Evolutionary conservation across 2,888 invertebrate genomes (phyloP).

Genomic region (Beris morrisii): DNA sequence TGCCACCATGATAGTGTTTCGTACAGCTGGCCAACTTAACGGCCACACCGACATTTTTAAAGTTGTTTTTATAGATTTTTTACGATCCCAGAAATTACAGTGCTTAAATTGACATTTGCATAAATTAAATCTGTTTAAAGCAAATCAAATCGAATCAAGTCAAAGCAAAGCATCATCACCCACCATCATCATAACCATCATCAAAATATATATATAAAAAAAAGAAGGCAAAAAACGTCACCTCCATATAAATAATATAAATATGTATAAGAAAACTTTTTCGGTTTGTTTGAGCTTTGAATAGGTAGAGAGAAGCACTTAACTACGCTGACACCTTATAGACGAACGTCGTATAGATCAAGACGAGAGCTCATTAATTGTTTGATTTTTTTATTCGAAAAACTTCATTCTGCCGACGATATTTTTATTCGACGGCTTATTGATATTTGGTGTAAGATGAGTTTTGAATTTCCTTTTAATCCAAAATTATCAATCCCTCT

Average conservation of each 20-base stretch:
- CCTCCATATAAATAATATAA: constrained; percentile 24
- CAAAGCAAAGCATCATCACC: constrained; percentile 25
- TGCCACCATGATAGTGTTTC: constrained; percentile 20
- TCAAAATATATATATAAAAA: too few species aligned
- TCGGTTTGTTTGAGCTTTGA: background rate
- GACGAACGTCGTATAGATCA: background rate
- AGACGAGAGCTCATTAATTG: too few species aligned
- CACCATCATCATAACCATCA: background rate
- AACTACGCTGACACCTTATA: constrained; percentile 21
- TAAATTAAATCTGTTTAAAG: constrained; percentile 28
- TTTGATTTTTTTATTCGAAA: too few species aligned
- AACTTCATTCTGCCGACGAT: too few species aligned
- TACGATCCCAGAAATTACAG: constrained; percentile 33
- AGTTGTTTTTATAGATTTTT: constrained; percentile 27
- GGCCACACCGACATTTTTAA: constrained; percentile 28
- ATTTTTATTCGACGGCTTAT: too few species aligned
- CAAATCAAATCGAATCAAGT: constrained; percentile 18
- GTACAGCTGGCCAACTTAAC: constrained; percentile 1
- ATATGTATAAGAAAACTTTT: constrained; percentile 1
- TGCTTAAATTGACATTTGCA: constrained; percentile 35
- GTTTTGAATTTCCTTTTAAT: too few species aligned
- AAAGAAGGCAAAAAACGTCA: background rate
- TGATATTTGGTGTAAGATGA: too few species aligned
- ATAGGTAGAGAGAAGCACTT: constrained; percentile 19
- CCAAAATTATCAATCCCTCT: too few species aligned